Base-by-base conservation (phyloP, 2,797 vertebrate genomes). In the Rhabdomys pumilio region DNA sequence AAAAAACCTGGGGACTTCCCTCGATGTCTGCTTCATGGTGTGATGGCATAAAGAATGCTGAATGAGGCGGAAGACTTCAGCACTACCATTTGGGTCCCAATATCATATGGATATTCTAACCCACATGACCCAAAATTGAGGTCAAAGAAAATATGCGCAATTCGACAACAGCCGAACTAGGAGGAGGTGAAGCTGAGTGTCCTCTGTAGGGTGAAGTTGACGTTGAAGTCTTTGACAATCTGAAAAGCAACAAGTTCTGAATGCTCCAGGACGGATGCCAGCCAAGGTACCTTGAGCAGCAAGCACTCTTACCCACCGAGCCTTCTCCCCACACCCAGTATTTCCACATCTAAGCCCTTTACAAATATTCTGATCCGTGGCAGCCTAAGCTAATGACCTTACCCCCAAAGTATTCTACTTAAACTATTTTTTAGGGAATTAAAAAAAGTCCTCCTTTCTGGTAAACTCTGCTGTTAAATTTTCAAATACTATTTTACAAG, bases 121-220 rank as follows among this genome's bases (percentile, higher is more conserved):
- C 20, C 41, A 0, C 87, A 82, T 91, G 75, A 91, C 79, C 13
- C 92, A 99, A 99, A 98, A 99, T 99, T 87, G 99, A 99, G 98
- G 99, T 98, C 59, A 96, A 99, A 93, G 99, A 99, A 97, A 98
- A 99, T 53, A 96, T 99, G 98, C 98, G 97, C 94, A 98, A 98
- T 90, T 65, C 99, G 0, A 98, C 53, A 99, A 95, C 98, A 98
- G 96, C 98, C 99, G 88, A 99, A 99, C 96, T 99, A 91, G 98
- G 98, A 90, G 98, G 98, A 89, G 99, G 99, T 98, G 97, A 98
- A 92, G 98, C 99, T 44, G 99, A 99, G 67, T 98, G 98, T 94
- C 98, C 99, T 81, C 99, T 99, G 22, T 79, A 24, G 99, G 99
- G 99, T 63, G 99, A 73, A 98, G 98, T 41, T 98, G 97, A 99